A percentile compares a stretch with the other conserved stretches of the same genome.
Conservation (phyloP, 2,113 vertebrate species). For the Piaya cayana region DNA sequence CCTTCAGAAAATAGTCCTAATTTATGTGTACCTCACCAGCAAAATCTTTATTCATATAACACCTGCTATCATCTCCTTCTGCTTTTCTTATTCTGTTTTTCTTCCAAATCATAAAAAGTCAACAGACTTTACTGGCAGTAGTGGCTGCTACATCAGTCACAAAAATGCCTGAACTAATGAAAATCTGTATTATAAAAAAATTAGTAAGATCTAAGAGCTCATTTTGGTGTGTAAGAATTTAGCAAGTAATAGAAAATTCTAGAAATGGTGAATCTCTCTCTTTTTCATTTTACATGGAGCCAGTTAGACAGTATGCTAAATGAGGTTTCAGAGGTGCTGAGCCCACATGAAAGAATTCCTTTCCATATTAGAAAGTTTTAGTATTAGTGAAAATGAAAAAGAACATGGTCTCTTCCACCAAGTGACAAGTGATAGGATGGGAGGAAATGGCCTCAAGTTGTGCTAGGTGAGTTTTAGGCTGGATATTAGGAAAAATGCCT, state of each 20-base stretch:
- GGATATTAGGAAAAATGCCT: too few relatives aligned
- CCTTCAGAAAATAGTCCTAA: background rate
- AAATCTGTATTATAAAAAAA: background rate
- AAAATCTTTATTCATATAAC: background rate
- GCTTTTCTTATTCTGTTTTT: background rate
- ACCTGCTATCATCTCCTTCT: background rate
- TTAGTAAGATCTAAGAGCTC: background rate
- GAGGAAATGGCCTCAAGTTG: too few relatives aligned
- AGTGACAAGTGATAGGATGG: too few relatives aligned
- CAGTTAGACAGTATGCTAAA: background rate
- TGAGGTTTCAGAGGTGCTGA: background rate
- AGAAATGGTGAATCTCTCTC: rapidly evolving
- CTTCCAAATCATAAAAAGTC: background rate
- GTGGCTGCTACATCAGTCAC: background rate
- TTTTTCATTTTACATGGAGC: background rate
- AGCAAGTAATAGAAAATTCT: background rate
- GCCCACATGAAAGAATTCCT: background rate
- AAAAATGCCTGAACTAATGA: background rate
- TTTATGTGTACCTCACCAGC: background rate
- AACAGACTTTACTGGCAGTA: background rate
- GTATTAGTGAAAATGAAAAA: background rate
- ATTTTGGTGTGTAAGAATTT: background rate
- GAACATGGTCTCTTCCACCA: too few relatives aligned
- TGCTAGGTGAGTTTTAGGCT: too few relatives aligned
- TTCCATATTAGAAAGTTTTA: background rate